These are phyloP conservation scores for Priocnemis perturbator DNA, from an alignment of 2,888 invertebrate species.

Conservation along the genomic window DNA sequence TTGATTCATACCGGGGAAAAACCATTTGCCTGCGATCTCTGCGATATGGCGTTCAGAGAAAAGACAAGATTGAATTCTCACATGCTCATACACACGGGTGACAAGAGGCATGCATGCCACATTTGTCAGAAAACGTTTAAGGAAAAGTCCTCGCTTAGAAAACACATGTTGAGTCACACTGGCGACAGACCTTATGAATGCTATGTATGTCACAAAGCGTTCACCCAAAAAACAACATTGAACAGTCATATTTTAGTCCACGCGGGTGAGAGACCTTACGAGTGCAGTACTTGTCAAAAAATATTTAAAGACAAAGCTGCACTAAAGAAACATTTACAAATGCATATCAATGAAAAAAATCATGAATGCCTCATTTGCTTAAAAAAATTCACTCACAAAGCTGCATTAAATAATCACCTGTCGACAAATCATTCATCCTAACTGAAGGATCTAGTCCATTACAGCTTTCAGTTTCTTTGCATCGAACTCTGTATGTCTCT, in stretches of 20 bases:
- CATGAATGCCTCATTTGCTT: conserved; percentile 69
- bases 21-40: conserved; percentile 67
- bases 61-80: conserved; percentile 70
- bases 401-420: conserved; percentile 66
- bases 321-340: conserved; percentile 66
- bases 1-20: conserved; percentile 71
- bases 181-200: conserved; percentile 69
- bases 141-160: conserved; percentile 65
- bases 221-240: conserved; percentile 67
- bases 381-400: conserved; percentile 69
- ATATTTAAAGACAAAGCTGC: conserved; percentile 64
- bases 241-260: conserved; percentile 69
- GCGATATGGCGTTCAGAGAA: conserved; percentile 71
- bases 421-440: conserved; percentile 68
- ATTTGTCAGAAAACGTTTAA: conserved; percentile 68
- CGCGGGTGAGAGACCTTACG: conserved; percentile 62
- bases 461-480: conserved; percentile 52
- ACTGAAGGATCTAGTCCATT: conserved; percentile 57
- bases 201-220: conserved; percentile 68
- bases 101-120: conserved; percentile 67
- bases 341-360: conserved; percentile 64
- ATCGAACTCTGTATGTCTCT: conserved; percentile 48
- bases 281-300: conserved; percentile 68
- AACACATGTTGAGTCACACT: conserved; percentile 69
- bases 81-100: conserved; percentile 68